Percentiles rank a stretch among this genome's conserved stretches.
Conservation (phyloP, 2,113 vertebrate genomes). For the Gorsachius goisagi region DNA sequence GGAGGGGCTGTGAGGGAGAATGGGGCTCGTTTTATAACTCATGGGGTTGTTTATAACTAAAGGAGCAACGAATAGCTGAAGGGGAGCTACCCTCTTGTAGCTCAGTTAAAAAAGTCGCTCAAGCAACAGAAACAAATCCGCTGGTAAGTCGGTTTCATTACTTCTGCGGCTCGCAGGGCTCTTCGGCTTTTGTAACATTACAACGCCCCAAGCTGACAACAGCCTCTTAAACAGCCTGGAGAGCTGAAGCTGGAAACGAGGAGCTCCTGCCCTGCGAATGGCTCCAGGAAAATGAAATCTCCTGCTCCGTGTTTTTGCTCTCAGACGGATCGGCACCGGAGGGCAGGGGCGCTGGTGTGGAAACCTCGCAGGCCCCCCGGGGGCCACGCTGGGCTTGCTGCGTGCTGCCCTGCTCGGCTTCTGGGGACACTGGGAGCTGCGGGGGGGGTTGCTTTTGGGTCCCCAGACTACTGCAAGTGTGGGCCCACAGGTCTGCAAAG, state of each 20-base stretch:
- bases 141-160: neutral
- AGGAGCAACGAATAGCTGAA: neutral
- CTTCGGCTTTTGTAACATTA: neutral
- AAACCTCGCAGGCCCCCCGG: fast-evolving
- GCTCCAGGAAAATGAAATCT: neutral
- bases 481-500: neutral
- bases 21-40: neutral
- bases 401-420: neutral
- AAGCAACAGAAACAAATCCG: neutral
- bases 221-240: neutral
- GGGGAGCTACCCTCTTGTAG: neutral
- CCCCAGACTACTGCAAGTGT: neutral
- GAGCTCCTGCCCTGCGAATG: neutral
- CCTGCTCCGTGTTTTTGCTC: fast-evolving
- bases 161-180: neutral
- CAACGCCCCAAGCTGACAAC: neutral
- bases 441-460: neutral
- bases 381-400: too few species aligned
- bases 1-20: neutral
- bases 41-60: neutral
- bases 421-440: fast-evolving
- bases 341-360: neutral
- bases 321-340: fast-evolving
- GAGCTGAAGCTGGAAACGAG: neutral
- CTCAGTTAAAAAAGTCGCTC: neutral